Base-by-base conservation (phyloP, 1,140 invertebrate species). In the Hyles vespertilio region DNA sequence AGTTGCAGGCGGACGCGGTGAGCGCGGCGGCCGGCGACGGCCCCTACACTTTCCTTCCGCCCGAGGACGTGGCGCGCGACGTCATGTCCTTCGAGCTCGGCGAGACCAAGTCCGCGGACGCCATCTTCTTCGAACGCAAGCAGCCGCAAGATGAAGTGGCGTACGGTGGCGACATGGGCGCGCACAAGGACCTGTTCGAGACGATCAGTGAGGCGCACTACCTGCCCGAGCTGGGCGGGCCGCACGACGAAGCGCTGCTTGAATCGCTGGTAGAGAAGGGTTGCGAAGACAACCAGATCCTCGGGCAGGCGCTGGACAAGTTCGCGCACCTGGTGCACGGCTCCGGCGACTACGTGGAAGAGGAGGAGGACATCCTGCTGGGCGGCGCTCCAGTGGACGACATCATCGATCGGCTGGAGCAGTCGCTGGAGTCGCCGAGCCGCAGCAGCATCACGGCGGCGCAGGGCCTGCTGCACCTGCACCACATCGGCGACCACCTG, bases 221-320 rank as follows among this genome's bases (percentile, higher is more conserved):
- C 56, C 58, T 89, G 47, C 86, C 87, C n/a, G 84, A 91, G 50
- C 77, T 91, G n/a, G 85, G 89, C 47, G 90, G 90, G 45, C 89
- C 89, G 34, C 90, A 91, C 59, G 91, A 91, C 51, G 90, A 91
- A 60, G 90, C 90, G 33, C 67, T 92, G 49, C 77, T 92, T 2
- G 91, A 92, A 64, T 92, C 91, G 1, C 74, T 92, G 43, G 91
- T 92, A 7, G 91, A 92, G 68, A 90, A 91, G 59, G 90, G 91
- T 55, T 92, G 91, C 65, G 91, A 92, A 66, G 91, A 92, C 61
- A 91, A 92, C 65, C 88, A 90, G 61, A 85, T 90, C 32, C 74
- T 88, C 12, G 90, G 85, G 7, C 88, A 89, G 52, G 80, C 84
- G 32, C 77, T 89, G 32, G 86, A 89, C 46, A 89, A 89, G 60